These are phyloP conservation scores for Teleogryllus oceanicus DNA, from an alignment of 2,888 invertebrate genomes.

Conservation along the genomic window DNA sequence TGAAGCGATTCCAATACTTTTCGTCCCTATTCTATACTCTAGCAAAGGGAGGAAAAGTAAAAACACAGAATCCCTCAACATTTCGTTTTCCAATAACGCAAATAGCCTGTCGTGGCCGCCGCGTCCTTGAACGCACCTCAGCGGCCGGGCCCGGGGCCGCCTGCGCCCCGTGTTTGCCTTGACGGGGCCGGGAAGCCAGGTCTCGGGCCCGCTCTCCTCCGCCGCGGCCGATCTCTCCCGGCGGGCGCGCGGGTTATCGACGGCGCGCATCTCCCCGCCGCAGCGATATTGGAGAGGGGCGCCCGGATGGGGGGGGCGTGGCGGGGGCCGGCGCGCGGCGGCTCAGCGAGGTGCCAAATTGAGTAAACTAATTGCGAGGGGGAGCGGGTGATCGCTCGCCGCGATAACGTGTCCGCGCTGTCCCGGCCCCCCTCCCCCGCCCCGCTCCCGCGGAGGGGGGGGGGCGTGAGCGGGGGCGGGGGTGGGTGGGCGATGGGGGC, in stretches of 20 bases:
- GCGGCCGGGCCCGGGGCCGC: too few relatives aligned
- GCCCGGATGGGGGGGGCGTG: not conserved
- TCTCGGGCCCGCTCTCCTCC: not conserved
- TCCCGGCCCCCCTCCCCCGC: not conserved
- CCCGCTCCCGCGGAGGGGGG: not conserved
- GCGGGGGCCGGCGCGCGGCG: not conserved
- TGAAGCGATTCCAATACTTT: too few relatives aligned
- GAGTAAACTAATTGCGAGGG: constrained; percentile 18
- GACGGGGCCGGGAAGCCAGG: not conserved
- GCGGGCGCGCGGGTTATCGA: not conserved
- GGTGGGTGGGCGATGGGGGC: too few relatives aligned
- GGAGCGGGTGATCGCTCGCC: not conserved
- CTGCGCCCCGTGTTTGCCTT: too few relatives aligned
- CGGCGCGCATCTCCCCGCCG: not conserved
- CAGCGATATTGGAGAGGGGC: not conserved
- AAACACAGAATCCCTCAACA: too few relatives aligned
- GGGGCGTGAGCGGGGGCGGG: too few relatives aligned
- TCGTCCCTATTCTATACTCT: too few relatives aligned
- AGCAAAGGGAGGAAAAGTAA: too few relatives aligned
- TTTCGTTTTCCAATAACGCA: too few relatives aligned
- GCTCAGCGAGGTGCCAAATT: not conserved
- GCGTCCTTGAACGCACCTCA: too few relatives aligned
- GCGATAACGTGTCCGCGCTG: not conserved
- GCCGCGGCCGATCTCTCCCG: not conserved
- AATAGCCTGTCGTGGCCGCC: too few relatives aligned